phyloP scores from a whole-genome alignment of 2,113 vertebrate genomes.

The Toxostoma redivivum region DNA sequence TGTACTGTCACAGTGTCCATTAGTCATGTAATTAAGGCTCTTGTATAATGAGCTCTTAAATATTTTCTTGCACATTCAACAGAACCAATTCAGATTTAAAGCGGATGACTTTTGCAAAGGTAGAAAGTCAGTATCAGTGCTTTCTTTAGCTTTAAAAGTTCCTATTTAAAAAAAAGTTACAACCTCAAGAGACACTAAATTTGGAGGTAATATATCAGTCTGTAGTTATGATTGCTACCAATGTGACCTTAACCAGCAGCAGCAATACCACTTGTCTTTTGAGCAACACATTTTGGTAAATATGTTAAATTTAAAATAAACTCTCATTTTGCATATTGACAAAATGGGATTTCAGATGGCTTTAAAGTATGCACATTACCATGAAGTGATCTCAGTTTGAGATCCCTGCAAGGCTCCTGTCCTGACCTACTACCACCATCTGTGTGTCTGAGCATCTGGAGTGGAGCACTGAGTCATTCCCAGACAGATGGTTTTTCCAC shows the following conservation, averaged over 20 bases:
- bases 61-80: background rate
- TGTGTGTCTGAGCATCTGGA: background rate
- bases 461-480: fast-evolving
- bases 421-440: background rate
- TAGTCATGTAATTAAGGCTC: slow-evolving; percentile 33
- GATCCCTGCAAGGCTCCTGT: background rate
- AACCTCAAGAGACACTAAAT: background rate
- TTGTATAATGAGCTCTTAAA: background rate
- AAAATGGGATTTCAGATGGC: background rate
- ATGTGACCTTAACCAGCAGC: background rate
- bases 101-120: background rate
- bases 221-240: background rate
- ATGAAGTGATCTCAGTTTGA: background rate
- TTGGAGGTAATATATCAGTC: background rate
- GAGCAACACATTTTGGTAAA: background rate
- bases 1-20: slow-evolving; percentile 38
- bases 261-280: background rate
- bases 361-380: background rate
- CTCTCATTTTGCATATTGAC: background rate
- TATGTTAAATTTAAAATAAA: background rate
- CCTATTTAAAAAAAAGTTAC: background rate
- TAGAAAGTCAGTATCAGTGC: background rate
- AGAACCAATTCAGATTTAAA: slow-evolving; percentile 11
- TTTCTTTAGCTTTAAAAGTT: background rate
- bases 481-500: background rate